Evolutionary conservation across 2,888 invertebrate species (phyloP), one percentile per base, ranked within the genome.

Genomic region (Synanthedon myopaeformis): DNA sequence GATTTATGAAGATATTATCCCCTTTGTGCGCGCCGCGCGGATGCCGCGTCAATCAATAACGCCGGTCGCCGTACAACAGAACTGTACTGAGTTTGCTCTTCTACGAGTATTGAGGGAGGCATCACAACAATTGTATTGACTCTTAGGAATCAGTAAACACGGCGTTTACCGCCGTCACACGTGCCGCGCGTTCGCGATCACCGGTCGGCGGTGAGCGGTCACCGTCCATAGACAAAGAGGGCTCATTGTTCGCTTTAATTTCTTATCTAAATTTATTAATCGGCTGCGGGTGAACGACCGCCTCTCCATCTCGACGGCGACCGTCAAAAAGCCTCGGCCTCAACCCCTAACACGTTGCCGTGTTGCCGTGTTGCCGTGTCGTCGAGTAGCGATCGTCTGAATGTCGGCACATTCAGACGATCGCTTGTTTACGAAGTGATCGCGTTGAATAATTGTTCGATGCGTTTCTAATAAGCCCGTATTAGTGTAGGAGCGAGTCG

Each of bases 1-100:
- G 84, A 82, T 82, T 81, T 79, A 76, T 79, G 77, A 75, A 81
- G 84, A 83, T 83, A 82, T 74, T 74, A 70, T 70, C 70, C 76
- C 69, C 83, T 82, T 83, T 84, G 84, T 74, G 74, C 60, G 62
- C 61, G 73, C 70, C 74, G 69, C 58, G 58, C 59, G 59, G 55
- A 51, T 58, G 58, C 62, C 61, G 60, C 63, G 63, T 66, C 70
- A 58, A 66, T 70, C 70, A 64, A 66, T 66, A 62, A 67, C 65
- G 67, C 63, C 61, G 52, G 61, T 66, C 65, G 67, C 63, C 61
- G 52, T 51, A 51, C 28, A 28, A 28, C 10, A 5, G 23, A 17
- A 17, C 17, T 23, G 23, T 23, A 23, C 23, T 3, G 2, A 35
- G 35, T 35, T 35, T 3, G 35, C 35, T 35, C 10, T 10, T 35